phyloP scores from a whole-genome alignment of 2,888 invertebrate species.

The Protophormia terraenovae region DNA sequence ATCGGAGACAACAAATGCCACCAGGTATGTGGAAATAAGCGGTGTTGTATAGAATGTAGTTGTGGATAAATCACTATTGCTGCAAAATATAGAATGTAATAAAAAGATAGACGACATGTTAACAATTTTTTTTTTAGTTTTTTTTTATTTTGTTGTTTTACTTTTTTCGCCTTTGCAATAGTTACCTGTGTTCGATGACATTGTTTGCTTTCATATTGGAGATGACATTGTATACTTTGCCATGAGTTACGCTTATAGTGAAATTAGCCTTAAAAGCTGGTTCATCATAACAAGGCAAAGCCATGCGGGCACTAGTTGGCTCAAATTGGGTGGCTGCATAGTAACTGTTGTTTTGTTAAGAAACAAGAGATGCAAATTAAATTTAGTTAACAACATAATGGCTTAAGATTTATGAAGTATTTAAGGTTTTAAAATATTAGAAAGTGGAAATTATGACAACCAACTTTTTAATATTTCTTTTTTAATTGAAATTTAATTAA shows the following conservation, averaged over 20 bases:
- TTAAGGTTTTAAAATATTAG: no score
- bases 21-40: conserved; percentile 90
- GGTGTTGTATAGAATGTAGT: conserved; percentile 83
- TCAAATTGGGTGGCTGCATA: conserved; percentile 87
- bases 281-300: conserved; percentile 91
- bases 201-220: conserved; percentile 78
- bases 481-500: no score
- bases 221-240: conserved; percentile 78
- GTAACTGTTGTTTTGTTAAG: conserved; percentile 70
- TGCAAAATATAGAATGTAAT: neutral
- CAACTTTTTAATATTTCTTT: no score
- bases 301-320: conserved; percentile 85
- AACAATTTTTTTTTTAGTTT: neutral
- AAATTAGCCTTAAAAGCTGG: conserved; percentile 87
- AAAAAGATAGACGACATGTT: neutral
- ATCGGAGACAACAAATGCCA: conserved; percentile 90
- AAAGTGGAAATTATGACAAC: no score
- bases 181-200: conserved; percentile 70
- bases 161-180: neutral
- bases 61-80: conserved; percentile 71
- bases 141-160: neutral
- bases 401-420: neutral
- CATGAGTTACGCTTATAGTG: conserved; percentile 84
- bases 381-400: neutral
- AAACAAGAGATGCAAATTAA: neutral